These are phyloP conservation scores for Ellobium chinense DNA, from an alignment of 2,888 invertebrate species.

Conservation along the genomic window DNA sequence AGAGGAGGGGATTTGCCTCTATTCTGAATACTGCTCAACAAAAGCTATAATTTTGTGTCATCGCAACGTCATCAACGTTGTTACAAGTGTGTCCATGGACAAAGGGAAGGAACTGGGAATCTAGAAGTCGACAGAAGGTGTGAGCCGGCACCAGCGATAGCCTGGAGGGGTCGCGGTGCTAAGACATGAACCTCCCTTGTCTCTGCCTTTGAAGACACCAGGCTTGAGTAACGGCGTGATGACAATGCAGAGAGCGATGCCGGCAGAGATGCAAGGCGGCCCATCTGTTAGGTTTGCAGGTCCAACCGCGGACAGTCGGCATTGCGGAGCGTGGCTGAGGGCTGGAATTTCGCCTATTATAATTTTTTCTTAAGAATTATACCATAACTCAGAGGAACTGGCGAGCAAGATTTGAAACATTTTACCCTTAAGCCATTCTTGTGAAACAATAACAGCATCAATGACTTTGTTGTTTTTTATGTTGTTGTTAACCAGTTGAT, in stretches of 20 bases:
- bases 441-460: too few species aligned
- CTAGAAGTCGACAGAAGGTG: slow-evolving; percentile 35
- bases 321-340: too few species aligned
- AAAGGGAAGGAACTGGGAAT: slow-evolving; percentile 13
- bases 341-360: too few species aligned
- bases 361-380: too few species aligned
- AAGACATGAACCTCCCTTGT: not conserved
- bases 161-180: slow-evolving; percentile 18
- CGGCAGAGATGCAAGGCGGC: not conserved
- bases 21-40: too few species aligned
- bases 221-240: not conserved
- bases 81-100: not conserved
- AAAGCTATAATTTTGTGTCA: slow-evolving; percentile 18
- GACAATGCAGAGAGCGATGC: not conserved
- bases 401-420: too few species aligned
- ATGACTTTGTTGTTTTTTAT: too few species aligned
- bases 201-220: not conserved
- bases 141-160: slow-evolving; percentile 26
- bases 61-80: slow-evolving; percentile 23
- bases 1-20: not conserved
- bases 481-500: too few species aligned
- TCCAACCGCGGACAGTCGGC: too few species aligned
- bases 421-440: too few species aligned
- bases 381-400: too few species aligned
- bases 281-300: slow-evolving; percentile 21